Evolutionary conservation across 2,113 vertebrate species (phyloP), one percentile per base, ranked within the genome.

Genomic region (Aspiorhynchus laticeps): DNA sequence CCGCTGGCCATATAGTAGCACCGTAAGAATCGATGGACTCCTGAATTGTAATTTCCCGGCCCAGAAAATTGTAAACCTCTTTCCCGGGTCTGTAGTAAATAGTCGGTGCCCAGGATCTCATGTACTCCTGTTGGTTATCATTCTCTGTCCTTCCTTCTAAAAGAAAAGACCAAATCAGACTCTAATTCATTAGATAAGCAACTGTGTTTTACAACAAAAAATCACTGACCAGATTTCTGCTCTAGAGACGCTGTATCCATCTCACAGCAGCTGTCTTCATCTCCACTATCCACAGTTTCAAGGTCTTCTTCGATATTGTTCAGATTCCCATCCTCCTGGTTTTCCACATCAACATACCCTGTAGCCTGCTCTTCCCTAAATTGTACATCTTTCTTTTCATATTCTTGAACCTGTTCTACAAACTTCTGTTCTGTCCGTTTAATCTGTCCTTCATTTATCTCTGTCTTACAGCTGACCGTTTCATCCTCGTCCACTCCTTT

Each of bases 1-100:
- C 94, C 26, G 90, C 94, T 59, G 93, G 93, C 93, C 94, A 93
- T 88, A 93, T 91, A 63, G 93, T 88, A 0, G 86, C 93, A 80
- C 93, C 93, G 11, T 48, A 94, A 12, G 88, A 92, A 80, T 94
- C 93, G 19, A 92, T 85, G 33, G 92, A 85, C 65, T 93, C 94
- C 51, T 88, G 78, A 71, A 95, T 94, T 77, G 80, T 17, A 2
- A 95, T 95, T 28, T 93, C 86, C 6, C 93, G 73, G 1, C 92
- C 93, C 24, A 31, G 87, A 6, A 93, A 95, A 71, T 91, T 51
- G 83, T 94, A 93, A 11, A 91, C 21, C 3, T 95, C 94, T 90
- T 87, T 93, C 8, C 3, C 56, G 4, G 73, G 8, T 26, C 36
- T 48, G 74, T 1, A 38, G 10, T 74, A 36, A 6, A 48, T 12